These are phyloP conservation scores for Autographa pulchrina DNA, from an alignment of 2,888 invertebrate species.

Conservation along the genomic window DNA sequence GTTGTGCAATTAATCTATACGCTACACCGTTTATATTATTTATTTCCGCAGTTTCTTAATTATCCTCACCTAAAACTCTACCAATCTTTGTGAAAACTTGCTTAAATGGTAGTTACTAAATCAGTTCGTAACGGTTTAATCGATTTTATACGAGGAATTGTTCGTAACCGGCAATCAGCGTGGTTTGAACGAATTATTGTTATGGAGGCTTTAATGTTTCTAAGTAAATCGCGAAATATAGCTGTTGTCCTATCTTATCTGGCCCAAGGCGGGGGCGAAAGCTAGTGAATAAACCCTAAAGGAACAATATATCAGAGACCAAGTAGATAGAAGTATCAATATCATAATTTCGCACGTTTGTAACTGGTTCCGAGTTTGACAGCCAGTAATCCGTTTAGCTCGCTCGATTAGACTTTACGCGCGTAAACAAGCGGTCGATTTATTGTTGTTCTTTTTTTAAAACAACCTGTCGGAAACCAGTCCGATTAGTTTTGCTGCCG, in stretches of 20 bases:
- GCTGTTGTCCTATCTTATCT: slow-evolving; percentile 35
- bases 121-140: slow-evolving; percentile 43
- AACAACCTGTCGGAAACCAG: slow-evolving; percentile 10
- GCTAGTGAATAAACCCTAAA: slow-evolving; percentile 27
- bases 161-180: slow-evolving; percentile 14
- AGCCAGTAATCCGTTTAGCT: slow-evolving; percentile 35
- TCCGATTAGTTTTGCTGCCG: neutral
- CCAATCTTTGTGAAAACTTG: slow-evolving; percentile 21
- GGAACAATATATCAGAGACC: slow-evolving; percentile 23
- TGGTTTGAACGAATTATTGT: slow-evolving; percentile 18
- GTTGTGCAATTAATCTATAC: slow-evolving; percentile 32
- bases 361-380: slow-evolving; percentile 35
- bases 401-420: slow-evolving; percentile 29
- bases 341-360: slow-evolving; percentile 24
- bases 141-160: slow-evolving; percentile 35
- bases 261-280: slow-evolving; percentile 22
- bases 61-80: slow-evolving; percentile 22
- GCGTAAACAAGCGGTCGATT: slow-evolving; percentile 15
- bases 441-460: slow-evolving; percentile 22
- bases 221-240: slow-evolving; percentile 35
- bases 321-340: slow-evolving; percentile 38
- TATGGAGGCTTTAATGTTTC: slow-evolving; percentile 19
- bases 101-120: slow-evolving; percentile 40
- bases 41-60: slow-evolving; percentile 36
- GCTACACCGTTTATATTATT: slow-evolving; percentile 9